Evolutionary conservation across 2,888 invertebrate species (phyloP), one percentile per base, ranked within the genome.

Genomic region (Oscheius sp.): DNA sequence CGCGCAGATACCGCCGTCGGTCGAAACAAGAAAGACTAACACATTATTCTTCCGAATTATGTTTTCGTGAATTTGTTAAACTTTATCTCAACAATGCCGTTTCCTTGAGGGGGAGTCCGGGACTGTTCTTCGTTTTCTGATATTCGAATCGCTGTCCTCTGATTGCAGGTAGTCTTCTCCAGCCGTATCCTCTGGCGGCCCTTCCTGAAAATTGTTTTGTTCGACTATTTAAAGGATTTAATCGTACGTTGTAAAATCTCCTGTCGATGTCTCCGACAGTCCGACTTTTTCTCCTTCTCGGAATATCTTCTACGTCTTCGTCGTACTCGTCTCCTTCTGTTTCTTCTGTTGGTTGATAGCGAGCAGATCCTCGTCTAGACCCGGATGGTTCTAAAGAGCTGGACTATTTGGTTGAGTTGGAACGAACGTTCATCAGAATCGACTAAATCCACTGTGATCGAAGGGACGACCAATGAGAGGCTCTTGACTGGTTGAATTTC

Each of bases 1-100:
- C 70, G 84, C 13, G 86, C 85, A 33, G 84, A 85, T 59, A 80
- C 77, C 9, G 84, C 84, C n/a, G 80, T 79, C 35, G 86, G 86
- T 65, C 79, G 76, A 58, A 80, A 73, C 55, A 68, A 75, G 65
- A 76, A 75, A 53, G 73, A 73, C n/a, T 73, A 65, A 73, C 55
- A 21, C 29, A 21, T 5, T 47, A 3, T 2, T 65, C 29, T 42
- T 42, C 4, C 7, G 3, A 42, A 7, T 42, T 42, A 5, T 42
- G 0, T 42, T 42, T 3, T 42, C 7, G 42, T 5, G 42, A 42
- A 60, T n/a, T 60, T 32, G 35, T 42, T 42, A 42, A 42, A 5
- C 42, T 42, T 42, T 42, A 42, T 42, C 7, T 42, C 42, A 42
- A 42, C 0, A 7, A 42, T 42, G 42, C 42, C 42, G 42, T 42